phyloP scores from a whole-genome alignment of 2,888 invertebrate species.

The Chrysomela aeneicollis region DNA sequence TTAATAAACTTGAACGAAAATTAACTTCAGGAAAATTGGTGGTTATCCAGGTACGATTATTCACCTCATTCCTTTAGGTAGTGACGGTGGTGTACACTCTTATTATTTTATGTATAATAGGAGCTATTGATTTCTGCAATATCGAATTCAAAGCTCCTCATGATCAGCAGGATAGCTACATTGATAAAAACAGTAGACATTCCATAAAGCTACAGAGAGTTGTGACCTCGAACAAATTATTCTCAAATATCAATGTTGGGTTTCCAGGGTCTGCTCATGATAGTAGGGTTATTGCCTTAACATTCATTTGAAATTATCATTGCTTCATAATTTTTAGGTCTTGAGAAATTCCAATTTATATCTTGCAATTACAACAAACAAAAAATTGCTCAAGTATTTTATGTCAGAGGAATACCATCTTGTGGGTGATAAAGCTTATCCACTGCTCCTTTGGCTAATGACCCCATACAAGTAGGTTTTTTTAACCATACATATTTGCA shows the following conservation, averaged over 20 bases:
- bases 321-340: neutral
- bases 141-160: constrained; percentile 2
- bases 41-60: constrained; percentile 4
- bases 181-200: neutral
- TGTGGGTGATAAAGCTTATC: constrained; percentile 8
- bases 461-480: constrained; percentile 3
- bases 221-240: neutral
- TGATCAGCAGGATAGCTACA: constrained; percentile 4
- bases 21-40: neutral
- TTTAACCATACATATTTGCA: too few relatives aligned
- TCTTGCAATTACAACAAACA: neutral
- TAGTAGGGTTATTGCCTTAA: neutral
- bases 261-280: neutral
- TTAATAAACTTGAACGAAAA: neutral
- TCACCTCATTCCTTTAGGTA: too few relatives aligned
- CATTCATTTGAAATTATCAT: neutral
- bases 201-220: neutral
- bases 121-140: constrained; percentile 2
- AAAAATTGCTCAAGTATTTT: constrained; percentile 2
- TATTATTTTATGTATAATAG: neutral
- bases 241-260: neutral
- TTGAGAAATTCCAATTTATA: constrained; percentile 5
- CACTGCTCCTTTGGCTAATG: neutral
- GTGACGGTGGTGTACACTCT: too few relatives aligned
- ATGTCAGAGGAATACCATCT: neutral